Evolutionary conservation across 2,888 invertebrate species (phyloP), one percentile per base, ranked within the genome.

Genomic region (Invenusta paracnida): DNA sequence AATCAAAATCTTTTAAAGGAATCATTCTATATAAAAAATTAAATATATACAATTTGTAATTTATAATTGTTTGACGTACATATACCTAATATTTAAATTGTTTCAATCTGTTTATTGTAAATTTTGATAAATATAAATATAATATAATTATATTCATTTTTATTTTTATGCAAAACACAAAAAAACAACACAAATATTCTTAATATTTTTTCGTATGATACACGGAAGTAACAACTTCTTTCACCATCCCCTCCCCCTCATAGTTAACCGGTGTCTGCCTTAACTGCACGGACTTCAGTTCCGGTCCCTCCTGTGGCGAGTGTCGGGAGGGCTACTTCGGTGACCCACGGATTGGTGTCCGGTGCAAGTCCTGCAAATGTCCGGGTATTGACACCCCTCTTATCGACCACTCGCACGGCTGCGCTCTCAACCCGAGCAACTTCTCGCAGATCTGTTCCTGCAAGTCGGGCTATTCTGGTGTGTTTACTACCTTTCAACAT

Each of bases 281-380:
- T 87, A 94, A 94, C 88, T 99, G 99, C 90, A 93, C 94, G 88
- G 96, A 98, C 91, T 94, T 93, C 88, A 96, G 98, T 0, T 94
- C 94, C 86, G 98, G 98, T 1, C 94, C 94, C 88, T 94, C 95
- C 88, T 99, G 99, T 92, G 97, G 98, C 89, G 93, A 94, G 87
- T 98, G 98, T 90, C 92, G 94, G 86, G 95, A 95, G 89, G 95
- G 96, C 0, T 96, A 94, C 91, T 98, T 97, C 90, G 98, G 98
- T 1, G 96, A 98, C 92, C 97, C 98, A 0, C 93, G 95, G 87
- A 93, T 96, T 85, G 96, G 96, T 90, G 96, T 98, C 88, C 94
- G 96, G 11, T 99, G 98, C 91, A 93, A 96, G 88, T 93, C 96
- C 25, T 99, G 98, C 90, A 96, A 96, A 67, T 99, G 98, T 91